Evolutionary conservation across 2,888 invertebrate genomes (phyloP), one percentile per base, ranked within the genome.

Genomic region (Oligia latruncula): DNA sequence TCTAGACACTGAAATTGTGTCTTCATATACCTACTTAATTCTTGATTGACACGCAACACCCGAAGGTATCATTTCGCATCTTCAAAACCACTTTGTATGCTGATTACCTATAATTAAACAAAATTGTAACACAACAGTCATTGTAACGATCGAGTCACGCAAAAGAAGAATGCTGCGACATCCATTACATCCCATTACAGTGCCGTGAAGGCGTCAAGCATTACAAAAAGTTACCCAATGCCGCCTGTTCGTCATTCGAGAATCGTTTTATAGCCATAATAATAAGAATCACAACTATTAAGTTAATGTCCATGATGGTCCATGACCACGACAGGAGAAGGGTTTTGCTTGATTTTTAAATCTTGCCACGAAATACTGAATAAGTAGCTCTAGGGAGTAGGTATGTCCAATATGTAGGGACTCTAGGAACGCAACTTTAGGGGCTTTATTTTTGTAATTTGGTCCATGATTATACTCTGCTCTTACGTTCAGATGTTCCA

Each of bases 281-380:
- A 90, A 89, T 86, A 74, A 85, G 81, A 90, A 88, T 89, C 91
- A 91, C 89, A 89, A 89, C 92, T 89, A 90, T 91, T 91, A 91
- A 84, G 55, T 83, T 84, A 85, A 89, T 85, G 80, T 81, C 49
- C 60, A 77, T 82, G 78, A 89, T 87, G 81, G 66, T 40, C 84
- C 85, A 84, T 88, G 86, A 82, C 87, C 79, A 80, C 68, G 77
- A 67, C 68, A 77, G 74, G 40, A n/a, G 40, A 35, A 35, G 60
- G 72, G 60, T 74, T 78, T 75, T 70, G 75, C 74, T 72, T 74
- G 23, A 66, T 67, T 78, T 77, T 75, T 77, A 13, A 76, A 78
- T 46, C 40, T 77, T 70, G 66, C 49, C 55, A 74, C 4, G 23
- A 40, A 71, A 66, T 71, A 62, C 66, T 43, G 35, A 20, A 64